A percentile compares a stretch with the other conserved stretches of the same genome.
Evolutionary conservation across 2,113 vertebrate genomes (phyloP).

Genomic region (Apus apus): DNA sequence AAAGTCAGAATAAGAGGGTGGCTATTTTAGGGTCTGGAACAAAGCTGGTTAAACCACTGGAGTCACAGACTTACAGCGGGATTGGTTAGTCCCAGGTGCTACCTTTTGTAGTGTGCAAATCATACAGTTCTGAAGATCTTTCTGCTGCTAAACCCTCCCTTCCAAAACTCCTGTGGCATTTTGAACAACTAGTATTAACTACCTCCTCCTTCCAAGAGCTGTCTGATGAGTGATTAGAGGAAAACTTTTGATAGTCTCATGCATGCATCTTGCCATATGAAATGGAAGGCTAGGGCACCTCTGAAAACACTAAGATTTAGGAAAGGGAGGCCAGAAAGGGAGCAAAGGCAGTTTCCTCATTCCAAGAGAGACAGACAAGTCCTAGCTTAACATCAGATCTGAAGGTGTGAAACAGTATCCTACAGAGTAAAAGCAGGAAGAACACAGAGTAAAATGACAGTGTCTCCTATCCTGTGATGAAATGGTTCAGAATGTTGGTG

Average conservation of each 20-base stretch:
- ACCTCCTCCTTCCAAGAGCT: conserved; percentile 10
- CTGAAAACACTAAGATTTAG: neutral
- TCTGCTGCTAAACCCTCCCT: neutral
- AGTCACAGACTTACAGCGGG: neutral
- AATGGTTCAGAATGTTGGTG: neutral
- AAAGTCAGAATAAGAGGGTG: neutral
- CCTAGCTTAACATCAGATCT: neutral
- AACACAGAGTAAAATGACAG: neutral
- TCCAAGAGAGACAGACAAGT: neutral
- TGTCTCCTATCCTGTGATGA: neutral
- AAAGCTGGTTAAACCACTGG: neutral
- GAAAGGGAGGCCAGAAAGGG: neutral
- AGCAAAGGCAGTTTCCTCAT: neutral
- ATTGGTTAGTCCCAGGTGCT: neutral
- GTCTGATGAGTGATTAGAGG: neutral
- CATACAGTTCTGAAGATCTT: neutral
- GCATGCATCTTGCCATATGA: neutral
- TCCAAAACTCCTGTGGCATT: neutral
- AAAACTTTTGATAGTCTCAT: neutral
- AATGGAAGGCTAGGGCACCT: neutral
- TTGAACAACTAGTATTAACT: neutral
- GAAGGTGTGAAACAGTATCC: neutral
- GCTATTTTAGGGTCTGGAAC: neutral
- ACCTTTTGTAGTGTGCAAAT: neutral
- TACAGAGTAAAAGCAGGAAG: neutral